Evolutionary conservation across 2,113 vertebrate genomes (phyloP).

Genomic region (Channa maculata): DNA sequence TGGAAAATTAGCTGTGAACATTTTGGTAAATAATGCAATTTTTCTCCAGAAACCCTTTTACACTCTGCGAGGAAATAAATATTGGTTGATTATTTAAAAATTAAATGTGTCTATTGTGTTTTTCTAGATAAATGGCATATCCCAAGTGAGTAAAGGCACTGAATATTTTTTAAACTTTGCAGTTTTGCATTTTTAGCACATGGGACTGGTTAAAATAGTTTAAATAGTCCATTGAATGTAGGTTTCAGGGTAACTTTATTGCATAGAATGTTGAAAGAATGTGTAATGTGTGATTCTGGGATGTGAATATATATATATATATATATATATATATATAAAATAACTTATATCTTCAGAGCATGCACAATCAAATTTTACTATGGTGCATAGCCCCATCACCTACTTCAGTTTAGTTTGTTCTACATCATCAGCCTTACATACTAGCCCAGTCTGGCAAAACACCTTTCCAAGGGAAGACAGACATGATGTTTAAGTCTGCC

Average conservation of each 20-base stretch:
- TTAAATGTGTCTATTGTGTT: not conserved
- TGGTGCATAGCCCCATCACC: not conserved
- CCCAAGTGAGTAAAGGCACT: not conserved
- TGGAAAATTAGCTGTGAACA: not conserved
- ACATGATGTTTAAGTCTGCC: constrained; percentile 57
- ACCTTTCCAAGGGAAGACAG: constrained; percentile 26
- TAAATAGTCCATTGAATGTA: too few species aligned
- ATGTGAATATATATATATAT: too few species aligned
- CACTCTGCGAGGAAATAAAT: not conserved
- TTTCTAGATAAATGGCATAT: constrained; percentile 5
- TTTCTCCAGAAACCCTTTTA: not conserved
- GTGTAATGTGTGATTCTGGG: too few species aligned
- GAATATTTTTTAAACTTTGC: not conserved
- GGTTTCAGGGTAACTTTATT: too few species aligned
- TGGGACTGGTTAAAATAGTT: too few species aligned
- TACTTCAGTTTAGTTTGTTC: constrained; percentile 20
- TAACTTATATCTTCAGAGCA: too few species aligned
- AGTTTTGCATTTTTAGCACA: not conserved
- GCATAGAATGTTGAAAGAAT: too few species aligned
- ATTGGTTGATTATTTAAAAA: constrained; percentile 7
- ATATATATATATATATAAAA: too few species aligned
- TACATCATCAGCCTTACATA: constrained; percentile 9
- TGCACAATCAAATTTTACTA: too few species aligned
- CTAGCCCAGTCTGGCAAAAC: not conserved
- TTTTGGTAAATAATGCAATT: constrained; percentile 3